Percentiles rank a stretch among this genome's conserved stretches.
Evolutionary conservation across 2,888 invertebrate genomes (phyloP).

Genomic region (Pollenia angustigena): DNA sequence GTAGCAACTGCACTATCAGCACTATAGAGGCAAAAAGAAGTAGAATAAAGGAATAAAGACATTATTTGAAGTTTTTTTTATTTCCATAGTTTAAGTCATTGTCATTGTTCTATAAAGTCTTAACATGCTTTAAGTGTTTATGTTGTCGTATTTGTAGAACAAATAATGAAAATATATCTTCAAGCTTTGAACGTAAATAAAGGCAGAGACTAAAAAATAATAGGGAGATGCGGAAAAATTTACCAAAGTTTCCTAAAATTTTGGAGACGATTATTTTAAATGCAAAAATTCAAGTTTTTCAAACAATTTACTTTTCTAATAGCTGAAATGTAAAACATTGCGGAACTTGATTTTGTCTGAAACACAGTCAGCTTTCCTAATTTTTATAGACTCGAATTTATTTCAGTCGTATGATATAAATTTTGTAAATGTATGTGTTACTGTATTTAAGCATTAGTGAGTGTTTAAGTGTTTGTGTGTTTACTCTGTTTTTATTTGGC

Average conservation of each 20-base stretch:
- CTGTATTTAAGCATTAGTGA: slow-evolving; percentile 1
- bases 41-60: slow-evolving; percentile 20
- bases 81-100: slow-evolving; percentile 38
- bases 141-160: slow-evolving; percentile 57
- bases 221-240: neutral
- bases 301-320: too few species aligned
- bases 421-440: neutral
- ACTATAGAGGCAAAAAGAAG: neutral
- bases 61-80: slow-evolving; percentile 28
- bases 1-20: neutral
- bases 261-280: neutral
- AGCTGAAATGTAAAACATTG: too few species aligned
- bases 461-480: neutral
- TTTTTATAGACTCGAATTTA: too few species aligned
- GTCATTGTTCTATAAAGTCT: slow-evolving; percentile 56
- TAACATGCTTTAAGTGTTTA: slow-evolving; percentile 35
- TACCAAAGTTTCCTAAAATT: neutral
- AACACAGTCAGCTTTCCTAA: too few species aligned
- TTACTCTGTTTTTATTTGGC: neutral
- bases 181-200: neutral
- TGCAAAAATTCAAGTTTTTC: neutral
- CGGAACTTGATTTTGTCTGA: too few species aligned
- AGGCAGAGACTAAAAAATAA: neutral
- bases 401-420: neutral
- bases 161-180: slow-evolving; percentile 56